Evolutionary conservation across 2,888 invertebrate species (phyloP).

Genomic region (Morpho deidamia): DNA sequence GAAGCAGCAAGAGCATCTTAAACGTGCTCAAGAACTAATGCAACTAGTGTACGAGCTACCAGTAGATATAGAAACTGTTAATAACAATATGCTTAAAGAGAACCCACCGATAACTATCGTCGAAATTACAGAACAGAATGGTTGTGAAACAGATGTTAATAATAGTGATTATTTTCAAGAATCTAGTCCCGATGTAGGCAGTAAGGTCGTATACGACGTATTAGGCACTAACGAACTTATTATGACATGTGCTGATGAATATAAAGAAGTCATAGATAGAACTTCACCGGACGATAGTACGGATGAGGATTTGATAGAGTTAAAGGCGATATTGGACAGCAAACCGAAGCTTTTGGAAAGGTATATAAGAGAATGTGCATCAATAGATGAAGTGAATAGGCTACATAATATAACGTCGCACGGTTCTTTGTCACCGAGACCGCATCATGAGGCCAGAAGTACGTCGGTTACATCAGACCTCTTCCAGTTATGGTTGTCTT

Average conservation of each 20-base stretch:
- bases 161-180: conserved; percentile 50
- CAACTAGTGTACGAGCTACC: conserved; percentile 70
- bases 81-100: conserved; percentile 68
- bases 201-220: conserved; percentile 61
- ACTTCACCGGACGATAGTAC: conserved; percentile 59
- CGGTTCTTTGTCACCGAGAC: conserved; percentile 67
- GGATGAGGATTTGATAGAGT: conserved; percentile 61
- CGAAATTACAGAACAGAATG: conserved; percentile 69
- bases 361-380: conserved; percentile 88
- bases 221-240: conserved; percentile 53
- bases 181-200: conserved; percentile 59
- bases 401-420: conserved; percentile 78
- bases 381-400: conserved; percentile 80
- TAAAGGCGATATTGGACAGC: conserved; percentile 55
- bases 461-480: conserved; percentile 90
- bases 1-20: conserved; percentile 43
- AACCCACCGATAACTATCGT: conserved; percentile 69
- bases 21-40: conserved; percentile 61
- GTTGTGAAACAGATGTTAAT: conserved; percentile 61
- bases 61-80: conserved; percentile 50
- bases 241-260: conserved; percentile 55
- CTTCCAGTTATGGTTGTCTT: conserved; percentile 90
- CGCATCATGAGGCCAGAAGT: conserved; percentile 76
- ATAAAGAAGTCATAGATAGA: conserved; percentile 59
- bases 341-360: conserved; percentile 85